Evolutionary conservation across 2,113 vertebrate genomes (phyloP).

Genomic region (Phyllostomus hastatus): DNA sequence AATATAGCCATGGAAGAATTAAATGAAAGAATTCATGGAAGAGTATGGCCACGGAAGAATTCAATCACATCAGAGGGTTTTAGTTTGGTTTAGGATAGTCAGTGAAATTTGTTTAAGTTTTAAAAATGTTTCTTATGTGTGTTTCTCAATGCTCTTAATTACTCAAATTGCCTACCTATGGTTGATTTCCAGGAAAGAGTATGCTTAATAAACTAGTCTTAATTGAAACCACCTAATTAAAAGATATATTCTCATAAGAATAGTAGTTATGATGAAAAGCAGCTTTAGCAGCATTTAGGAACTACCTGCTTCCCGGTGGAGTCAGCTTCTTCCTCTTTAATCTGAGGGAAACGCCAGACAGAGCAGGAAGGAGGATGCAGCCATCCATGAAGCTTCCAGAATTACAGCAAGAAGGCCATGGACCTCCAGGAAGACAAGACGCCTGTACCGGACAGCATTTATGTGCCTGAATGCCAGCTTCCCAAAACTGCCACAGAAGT

Average conservation of each 20-base stretch:
- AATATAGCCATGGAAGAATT: background rate
- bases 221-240: background rate
- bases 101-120: background rate
- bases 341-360: background rate
- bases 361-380: background rate
- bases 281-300: background rate
- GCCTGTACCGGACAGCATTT: background rate
- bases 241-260: background rate
- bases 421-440: background rate
- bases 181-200: background rate
- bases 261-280: background rate
- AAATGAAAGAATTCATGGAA: background rate
- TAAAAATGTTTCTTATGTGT: background rate
- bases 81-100: conserved; percentile 28
- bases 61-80: background rate
- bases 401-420: background rate
- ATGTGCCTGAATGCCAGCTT: background rate
- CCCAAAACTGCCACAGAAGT: background rate
- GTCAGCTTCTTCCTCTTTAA: background rate
- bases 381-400: background rate
- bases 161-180: background rate
- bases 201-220: background rate
- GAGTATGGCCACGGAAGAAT: background rate
- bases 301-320: background rate
- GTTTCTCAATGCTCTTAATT: background rate